phyloP scores from a whole-genome alignment of 1,140 invertebrate genomes.

The Chironomus striatipennis region DNA sequence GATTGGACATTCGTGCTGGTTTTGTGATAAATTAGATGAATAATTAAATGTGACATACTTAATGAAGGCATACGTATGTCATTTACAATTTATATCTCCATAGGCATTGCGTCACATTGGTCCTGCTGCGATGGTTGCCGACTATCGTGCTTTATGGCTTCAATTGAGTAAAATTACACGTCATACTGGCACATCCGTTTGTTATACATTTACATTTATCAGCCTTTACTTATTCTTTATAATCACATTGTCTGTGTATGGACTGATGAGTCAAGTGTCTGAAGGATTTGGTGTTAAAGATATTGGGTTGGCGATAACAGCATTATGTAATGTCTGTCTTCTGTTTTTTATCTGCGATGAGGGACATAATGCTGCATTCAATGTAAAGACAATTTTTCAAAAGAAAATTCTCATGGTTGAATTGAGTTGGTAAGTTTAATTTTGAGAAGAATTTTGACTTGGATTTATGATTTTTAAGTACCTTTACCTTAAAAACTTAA shows the following conservation, averaged over 20 bases:
- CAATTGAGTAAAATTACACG: slow-evolving; percentile 52
- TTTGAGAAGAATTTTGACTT: no score
- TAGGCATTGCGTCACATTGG: slow-evolving; percentile 52
- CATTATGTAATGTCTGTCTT: slow-evolving; percentile 48
- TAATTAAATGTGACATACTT: no score
- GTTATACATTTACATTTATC: slow-evolving; percentile 53
- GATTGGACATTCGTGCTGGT: no score
- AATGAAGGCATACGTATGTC: background rate
- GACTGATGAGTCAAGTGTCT: slow-evolving; percentile 55
- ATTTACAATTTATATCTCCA: slow-evolving; percentile 26
- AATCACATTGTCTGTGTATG: slow-evolving; percentile 58
- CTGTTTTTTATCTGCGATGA: slow-evolving; percentile 58
- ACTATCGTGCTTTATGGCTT: slow-evolving; percentile 55
- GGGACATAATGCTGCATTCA: slow-evolving; percentile 54
- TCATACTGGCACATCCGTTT: slow-evolving; percentile 51
- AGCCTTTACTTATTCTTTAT: slow-evolving; percentile 57
- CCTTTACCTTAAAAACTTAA: no score
- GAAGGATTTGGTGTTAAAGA: slow-evolving; percentile 57
- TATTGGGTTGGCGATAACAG: slow-evolving; percentile 53
- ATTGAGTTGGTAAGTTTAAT: slow-evolving; percentile 44
- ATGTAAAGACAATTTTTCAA: slow-evolving; percentile 56
- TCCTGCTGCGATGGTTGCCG: slow-evolving; percentile 51
- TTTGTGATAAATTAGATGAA: no score
- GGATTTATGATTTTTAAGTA: no score
- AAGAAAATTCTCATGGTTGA: slow-evolving; percentile 59